Percentiles rank a stretch among this genome's conserved stretches.
These are phyloP conservation scores for Xylota sylvarum DNA, from an alignment of 2,888 invertebrate species.

Conservation along the genomic window DNA sequence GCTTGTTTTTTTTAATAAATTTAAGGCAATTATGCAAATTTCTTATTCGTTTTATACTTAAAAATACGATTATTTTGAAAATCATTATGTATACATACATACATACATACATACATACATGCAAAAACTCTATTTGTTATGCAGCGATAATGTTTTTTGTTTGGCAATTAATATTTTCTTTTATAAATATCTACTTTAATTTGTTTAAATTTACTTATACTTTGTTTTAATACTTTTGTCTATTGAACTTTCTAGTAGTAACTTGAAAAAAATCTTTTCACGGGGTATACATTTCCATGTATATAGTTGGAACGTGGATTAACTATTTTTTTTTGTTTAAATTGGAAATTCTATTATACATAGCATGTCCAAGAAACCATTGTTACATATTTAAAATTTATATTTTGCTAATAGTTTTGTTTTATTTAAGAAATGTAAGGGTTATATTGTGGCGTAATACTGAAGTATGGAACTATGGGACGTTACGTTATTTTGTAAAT, in stretches of 20 bases:
- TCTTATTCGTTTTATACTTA: slow-evolving; percentile 24
- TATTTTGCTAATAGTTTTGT: slow-evolving; percentile 40
- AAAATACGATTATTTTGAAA: slow-evolving; percentile 7
- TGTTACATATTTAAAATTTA: slow-evolving; percentile 49
- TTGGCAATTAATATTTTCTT: slow-evolving; percentile 46
- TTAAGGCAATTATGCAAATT: slow-evolving; percentile 57
- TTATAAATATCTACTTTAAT: slow-evolving; percentile 41
- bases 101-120: slow-evolving; percentile 20
- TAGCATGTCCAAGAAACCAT: slow-evolving; percentile 63
- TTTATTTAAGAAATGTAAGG: not conserved
- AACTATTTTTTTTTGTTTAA: slow-evolving; percentile 12
- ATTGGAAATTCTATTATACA: slow-evolving; percentile 48
- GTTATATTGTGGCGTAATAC: slow-evolving; percentile 18
- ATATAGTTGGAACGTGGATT: slow-evolving; percentile 21
- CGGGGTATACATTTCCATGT: not conserved
- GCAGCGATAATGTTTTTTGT: slow-evolving; percentile 30
- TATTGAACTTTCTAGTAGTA: slow-evolving; percentile 61
- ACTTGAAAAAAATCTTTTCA: slow-evolving; percentile 46
- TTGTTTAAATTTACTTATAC: slow-evolving; percentile 20
- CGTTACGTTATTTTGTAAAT: slow-evolving; percentile 17
- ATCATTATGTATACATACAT: slow-evolving; percentile 21
- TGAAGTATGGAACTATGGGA: slow-evolving; percentile 43
- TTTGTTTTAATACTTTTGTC: slow-evolving; percentile 39
- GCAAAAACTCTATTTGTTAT: slow-evolving; percentile 21
- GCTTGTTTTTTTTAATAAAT: slow-evolving; percentile 49